These are phyloP conservation scores for Rattus rattus DNA, from an alignment of 2,113 vertebrate genomes.

Conservation along the genomic window DNA sequence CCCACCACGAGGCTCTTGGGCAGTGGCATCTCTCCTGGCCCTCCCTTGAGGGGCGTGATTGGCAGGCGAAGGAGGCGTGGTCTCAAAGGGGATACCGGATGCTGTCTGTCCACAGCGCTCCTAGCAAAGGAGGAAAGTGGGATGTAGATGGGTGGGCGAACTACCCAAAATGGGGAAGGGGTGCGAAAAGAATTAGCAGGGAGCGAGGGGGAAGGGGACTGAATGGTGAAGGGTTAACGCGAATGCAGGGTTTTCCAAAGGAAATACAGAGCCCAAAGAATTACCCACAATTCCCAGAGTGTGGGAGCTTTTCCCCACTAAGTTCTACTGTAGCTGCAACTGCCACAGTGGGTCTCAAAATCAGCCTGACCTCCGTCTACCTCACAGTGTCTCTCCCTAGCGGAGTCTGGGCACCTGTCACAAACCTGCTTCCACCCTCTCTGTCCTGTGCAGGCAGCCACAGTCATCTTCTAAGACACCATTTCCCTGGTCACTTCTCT, in stretches of 20 bases:
- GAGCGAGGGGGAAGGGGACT: not conserved
- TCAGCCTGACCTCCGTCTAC: not conserved
- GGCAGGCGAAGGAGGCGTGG: not conserved
- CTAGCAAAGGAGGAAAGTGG: not conserved
- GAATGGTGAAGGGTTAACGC: not conserved
- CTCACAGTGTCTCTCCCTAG: not conserved
- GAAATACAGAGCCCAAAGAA: conserved; percentile 5
- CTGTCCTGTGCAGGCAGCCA: not conserved
- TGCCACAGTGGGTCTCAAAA: conserved; percentile 13
- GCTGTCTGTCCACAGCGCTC: not conserved
- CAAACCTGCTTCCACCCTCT: not conserved
- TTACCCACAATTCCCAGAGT: not conserved
- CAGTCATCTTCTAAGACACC: not conserved
- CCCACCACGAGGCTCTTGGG: not conserved
- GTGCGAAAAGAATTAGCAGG: not conserved
- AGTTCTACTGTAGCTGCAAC: not conserved
- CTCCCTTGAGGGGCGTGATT: not conserved
- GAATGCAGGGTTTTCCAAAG: conserved; percentile 37
- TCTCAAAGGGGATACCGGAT: not conserved
- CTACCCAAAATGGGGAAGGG: not conserved
- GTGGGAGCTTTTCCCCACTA: not conserved
- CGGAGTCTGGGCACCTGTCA: not conserved
- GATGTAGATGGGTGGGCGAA: not conserved
- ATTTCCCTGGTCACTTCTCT: not conserved
- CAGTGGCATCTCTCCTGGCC: not conserved